phyloP scores from a whole-genome alignment of 2,797 vertebrate species.

The Pagetopsis macropterus region DNA sequence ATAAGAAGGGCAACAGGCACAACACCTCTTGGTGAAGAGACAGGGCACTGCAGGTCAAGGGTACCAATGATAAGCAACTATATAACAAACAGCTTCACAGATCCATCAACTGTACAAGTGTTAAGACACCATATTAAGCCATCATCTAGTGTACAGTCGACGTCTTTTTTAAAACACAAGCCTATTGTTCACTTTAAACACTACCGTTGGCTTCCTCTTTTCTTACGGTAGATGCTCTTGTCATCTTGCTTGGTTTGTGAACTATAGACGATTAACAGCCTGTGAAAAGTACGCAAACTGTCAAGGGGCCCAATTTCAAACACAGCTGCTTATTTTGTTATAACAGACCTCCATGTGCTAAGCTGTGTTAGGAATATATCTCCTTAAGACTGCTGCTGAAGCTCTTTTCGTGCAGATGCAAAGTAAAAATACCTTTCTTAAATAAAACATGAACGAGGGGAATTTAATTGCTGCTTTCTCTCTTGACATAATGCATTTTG shows the following conservation, averaged over 20 bases:
- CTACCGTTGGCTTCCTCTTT: slow-evolving; percentile 8
- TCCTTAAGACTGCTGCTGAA: slow-evolving; percentile 11
- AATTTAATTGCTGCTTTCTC: slow-evolving; percentile 19
- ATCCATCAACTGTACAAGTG: slow-evolving; percentile 18
- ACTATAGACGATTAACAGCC: slow-evolving; percentile 53
- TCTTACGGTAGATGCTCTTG: not conserved
- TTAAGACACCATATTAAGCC: not conserved
- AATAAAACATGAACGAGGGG: slow-evolving; percentile 36
- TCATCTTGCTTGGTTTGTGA: slow-evolving; percentile 35
- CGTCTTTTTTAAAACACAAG: slow-evolving; percentile 14
- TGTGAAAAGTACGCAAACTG: slow-evolving; percentile 57
- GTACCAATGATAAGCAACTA: slow-evolving; percentile 28
- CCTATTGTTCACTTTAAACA: slow-evolving; percentile 11
- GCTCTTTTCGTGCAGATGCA: slow-evolving; percentile 11
- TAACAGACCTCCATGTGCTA: slow-evolving; percentile 37
- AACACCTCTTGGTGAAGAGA: slow-evolving; percentile 65
- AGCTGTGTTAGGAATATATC: slow-evolving; percentile 29
- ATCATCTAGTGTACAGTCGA: not conserved
- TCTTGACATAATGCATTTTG: slow-evolving; percentile 28
- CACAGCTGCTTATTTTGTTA: slow-evolving; percentile 59
- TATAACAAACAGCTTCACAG: slow-evolving; percentile 30
- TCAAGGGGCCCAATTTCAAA: slow-evolving; percentile 61
- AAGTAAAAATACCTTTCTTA: slow-evolving; percentile 36
- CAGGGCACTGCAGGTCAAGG: slow-evolving; percentile 49
- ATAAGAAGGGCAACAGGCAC: slow-evolving; percentile 66